Conservation (phyloP, 2,888 invertebrate species). For the Ashinkailepas kermadecensis region DNA sequence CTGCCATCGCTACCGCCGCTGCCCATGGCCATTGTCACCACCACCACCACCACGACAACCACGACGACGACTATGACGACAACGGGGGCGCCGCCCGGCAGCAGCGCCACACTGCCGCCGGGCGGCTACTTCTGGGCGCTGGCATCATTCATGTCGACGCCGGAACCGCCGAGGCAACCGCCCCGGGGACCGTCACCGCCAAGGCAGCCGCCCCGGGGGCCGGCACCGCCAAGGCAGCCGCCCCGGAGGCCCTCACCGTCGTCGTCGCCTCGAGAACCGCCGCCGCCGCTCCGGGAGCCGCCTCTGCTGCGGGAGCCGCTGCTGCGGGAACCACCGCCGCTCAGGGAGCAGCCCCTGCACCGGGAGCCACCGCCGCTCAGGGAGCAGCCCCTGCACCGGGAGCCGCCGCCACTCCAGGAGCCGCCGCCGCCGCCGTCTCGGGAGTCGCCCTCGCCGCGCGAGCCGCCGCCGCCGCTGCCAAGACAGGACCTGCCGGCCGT, state of each 20-base stretch:
- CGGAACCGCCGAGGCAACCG: background rate
- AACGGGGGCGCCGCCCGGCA: background rate
- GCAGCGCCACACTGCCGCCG: background rate
- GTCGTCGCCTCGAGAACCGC: no score
- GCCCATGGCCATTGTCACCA: background rate
- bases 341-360: no score
- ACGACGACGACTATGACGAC: background rate
- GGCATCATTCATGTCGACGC: background rate
- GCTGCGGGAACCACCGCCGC: no score
- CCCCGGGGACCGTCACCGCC: background rate
- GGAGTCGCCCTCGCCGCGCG: no score
- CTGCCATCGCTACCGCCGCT: background rate
- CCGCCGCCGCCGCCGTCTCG: no score
- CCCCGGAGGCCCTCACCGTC: background rate
- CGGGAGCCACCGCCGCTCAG: no score
- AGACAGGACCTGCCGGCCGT: no score
- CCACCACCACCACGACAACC: background rate
- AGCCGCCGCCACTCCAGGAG: no score
- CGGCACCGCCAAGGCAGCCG: background rate
- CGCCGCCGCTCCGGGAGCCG: background rate
- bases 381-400: no score
- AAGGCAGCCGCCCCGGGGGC: background rate
- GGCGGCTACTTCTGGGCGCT: constrained; percentile 5
- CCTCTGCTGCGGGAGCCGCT: background rate
- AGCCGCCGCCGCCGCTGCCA: no score